These are phyloP conservation scores for Zaprionus inermis DNA, from an alignment of 1,140 invertebrate species.

Conservation along the genomic window DNA sequence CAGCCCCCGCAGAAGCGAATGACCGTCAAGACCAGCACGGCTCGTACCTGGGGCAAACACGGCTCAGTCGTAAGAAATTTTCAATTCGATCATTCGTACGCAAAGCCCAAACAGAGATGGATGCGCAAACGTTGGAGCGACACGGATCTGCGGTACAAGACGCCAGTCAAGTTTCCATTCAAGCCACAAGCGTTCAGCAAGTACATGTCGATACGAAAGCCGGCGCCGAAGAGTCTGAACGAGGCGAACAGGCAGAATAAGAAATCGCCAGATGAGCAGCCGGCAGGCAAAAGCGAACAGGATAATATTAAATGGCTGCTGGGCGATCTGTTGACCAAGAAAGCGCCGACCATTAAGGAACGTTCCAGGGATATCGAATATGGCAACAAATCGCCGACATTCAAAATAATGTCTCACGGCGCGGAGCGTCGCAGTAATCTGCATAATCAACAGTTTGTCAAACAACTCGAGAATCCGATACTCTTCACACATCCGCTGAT, in stretches of 20 bases:
- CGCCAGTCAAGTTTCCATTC: background rate
- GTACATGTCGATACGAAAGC: background rate
- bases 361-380: background rate
- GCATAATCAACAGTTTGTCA: background rate
- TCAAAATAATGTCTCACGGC: slow-evolving; percentile 10
- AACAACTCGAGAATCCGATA: slow-evolving; percentile 11
- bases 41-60: background rate
- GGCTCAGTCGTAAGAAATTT: background rate
- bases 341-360: background rate
- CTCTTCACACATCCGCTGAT: slow-evolving; percentile 5
- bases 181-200: background rate
- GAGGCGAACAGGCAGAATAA: too few relatives aligned
- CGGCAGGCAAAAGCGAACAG: background rate
- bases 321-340: slow-evolving; percentile 18
- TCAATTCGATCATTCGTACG: background rate
- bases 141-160: too few relatives aligned
- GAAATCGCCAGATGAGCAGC: too few relatives aligned
- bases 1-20: background rate
- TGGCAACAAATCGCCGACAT: slow-evolving; percentile 13
- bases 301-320: slow-evolving; percentile 10
- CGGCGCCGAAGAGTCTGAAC: too few relatives aligned
- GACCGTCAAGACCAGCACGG: background rate
- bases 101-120: background rate
- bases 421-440: slow-evolving; percentile 17
- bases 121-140: background rate